Base-by-base conservation (phyloP, 1,140 invertebrate genomes). In the Formica exsecta region DNA sequence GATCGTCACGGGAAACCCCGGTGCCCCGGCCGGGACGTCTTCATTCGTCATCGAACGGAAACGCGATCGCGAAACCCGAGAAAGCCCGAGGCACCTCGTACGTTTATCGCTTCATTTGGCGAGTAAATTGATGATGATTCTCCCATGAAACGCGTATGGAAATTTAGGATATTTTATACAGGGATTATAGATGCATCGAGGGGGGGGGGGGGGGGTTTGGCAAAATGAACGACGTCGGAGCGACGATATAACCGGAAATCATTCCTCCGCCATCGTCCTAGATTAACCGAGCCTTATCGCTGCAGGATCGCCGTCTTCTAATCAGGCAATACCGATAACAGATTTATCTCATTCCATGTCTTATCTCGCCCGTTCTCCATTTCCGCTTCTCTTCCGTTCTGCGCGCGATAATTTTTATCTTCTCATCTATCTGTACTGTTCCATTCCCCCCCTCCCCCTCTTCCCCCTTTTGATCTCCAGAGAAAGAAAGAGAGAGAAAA, bases 1-100 rank as follows among this genome's bases (percentile, higher is more conserved):
- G 93, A 92, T 88, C 93, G 93, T 81, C 76, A 85, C 88, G 89
- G 88, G 89, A 89, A 91, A 91, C 87, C 6, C 87, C 81, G 51
- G 70, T 80, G 64, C 89, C 89, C 89, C 70, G 11, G 3, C 29
- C 51, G 19, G 22, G 16, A n/a, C 71, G 66, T 87, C 88, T 90
- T 86, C 74, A 89, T 90, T 79, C 54, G 41, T 44, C 41, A 57
- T 36, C 65, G 66, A 62, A 48, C 79, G 79, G 79, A 74, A 83
- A 83, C 54, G 79, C 79, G 79, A 59, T 59, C 79, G 79, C 38
- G 79, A 70, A 32, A 25, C 64, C 25, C 65, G 76, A 73, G 36
- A 25, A 38, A 11, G 68, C 79, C 54, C 16, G 51, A 61, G 54
- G 54, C 68, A 38, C 36, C 54, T 32, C 79, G 54, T 11, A 29